Evolutionary conservation across 1,140 invertebrate species (phyloP).

Genomic region (Drosophila takahashii): DNA sequence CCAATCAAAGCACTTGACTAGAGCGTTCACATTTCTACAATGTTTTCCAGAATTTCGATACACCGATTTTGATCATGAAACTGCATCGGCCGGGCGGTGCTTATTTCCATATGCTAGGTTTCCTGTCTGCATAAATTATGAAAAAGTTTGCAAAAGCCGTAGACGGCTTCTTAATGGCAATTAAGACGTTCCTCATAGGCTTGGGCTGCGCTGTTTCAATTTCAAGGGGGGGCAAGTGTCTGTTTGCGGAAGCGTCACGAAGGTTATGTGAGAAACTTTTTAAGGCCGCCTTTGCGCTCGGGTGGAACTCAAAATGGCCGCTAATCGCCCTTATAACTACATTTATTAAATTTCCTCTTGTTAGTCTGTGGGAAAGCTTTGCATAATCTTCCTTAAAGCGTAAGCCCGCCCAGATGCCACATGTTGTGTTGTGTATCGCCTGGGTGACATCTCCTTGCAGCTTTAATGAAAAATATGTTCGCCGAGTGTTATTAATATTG

Average conservation of each 20-base stretch:
- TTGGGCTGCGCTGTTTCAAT: slow-evolving; percentile 1
- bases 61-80: slow-evolving; percentile 16
- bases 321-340: slow-evolving; percentile 44
- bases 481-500: slow-evolving; percentile 81
- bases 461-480: slow-evolving; percentile 83
- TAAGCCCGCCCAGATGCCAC: slow-evolving; percentile 24
- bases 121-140: slow-evolving; percentile 72
- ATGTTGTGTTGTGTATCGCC: slow-evolving; percentile 39
- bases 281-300: neutral
- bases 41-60: slow-evolving; percentile 15
- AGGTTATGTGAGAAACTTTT: neutral
- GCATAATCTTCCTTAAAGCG: slow-evolving; percentile 35
- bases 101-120: slow-evolving; percentile 56
- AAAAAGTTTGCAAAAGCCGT: slow-evolving; percentile 41
- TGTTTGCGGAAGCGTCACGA: neutral
- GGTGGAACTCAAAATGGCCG: slow-evolving; percentile 3
- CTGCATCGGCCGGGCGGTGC: slow-evolving; percentile 5
- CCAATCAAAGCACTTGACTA: slow-evolving; percentile 26
- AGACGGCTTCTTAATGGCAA: slow-evolving; percentile 12
- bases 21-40: slow-evolving; percentile 2
- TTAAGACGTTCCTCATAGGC: slow-evolving; percentile 42
- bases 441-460: slow-evolving; percentile 67
- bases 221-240: neutral
- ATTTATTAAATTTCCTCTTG: slow-evolving; percentile 55
- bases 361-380: slow-evolving; percentile 7